Conservation (phyloP, 1,140 invertebrate genomes). For the Stenopsyche tienmushanensis region DNA sequence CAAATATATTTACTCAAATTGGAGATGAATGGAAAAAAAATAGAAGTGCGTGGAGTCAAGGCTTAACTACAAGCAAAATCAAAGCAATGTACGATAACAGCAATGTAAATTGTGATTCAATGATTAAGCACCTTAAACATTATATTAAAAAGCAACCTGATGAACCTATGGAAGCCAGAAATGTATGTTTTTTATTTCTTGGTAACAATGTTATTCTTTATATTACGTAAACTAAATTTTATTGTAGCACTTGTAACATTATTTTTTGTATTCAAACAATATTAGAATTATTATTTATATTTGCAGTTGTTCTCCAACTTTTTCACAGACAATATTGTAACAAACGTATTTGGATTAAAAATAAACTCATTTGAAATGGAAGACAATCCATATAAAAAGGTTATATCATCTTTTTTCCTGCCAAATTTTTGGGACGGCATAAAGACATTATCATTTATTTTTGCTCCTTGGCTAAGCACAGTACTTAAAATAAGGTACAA, state of each 20-base stretch:
- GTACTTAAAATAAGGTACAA: conserved; percentile 16
- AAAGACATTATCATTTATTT: not conserved
- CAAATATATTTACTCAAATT: conserved; percentile 38
- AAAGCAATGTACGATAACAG: conserved; percentile 37
- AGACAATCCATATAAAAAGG: conserved; percentile 2
- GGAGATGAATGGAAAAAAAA: conserved; percentile 44
- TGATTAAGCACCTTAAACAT: not conserved
- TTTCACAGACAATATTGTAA: conserved; percentile 5
- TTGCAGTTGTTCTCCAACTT: conserved; percentile 8
- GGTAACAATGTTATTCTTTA: not conserved
- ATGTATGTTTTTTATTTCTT: not conserved
- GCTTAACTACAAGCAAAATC: conserved; percentile 43
- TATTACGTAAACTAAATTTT: too few species aligned
- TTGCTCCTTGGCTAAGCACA: not conserved
- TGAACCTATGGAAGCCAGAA: not conserved
- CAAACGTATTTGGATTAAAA: conserved; percentile 2
- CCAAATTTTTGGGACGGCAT: conserved; percentile 6
- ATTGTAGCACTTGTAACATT: not conserved
- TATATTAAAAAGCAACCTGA: not conserved
- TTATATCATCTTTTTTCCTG: not conserved
- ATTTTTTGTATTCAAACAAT: not conserved
- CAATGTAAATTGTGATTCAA: not conserved
- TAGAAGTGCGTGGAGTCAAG: conserved; percentile 27
- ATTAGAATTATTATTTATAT: not conserved
- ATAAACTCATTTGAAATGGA: conserved; percentile 13